phyloP scores from a whole-genome alignment of 2,888 invertebrate species.

The Drosophila sordidula region DNA sequence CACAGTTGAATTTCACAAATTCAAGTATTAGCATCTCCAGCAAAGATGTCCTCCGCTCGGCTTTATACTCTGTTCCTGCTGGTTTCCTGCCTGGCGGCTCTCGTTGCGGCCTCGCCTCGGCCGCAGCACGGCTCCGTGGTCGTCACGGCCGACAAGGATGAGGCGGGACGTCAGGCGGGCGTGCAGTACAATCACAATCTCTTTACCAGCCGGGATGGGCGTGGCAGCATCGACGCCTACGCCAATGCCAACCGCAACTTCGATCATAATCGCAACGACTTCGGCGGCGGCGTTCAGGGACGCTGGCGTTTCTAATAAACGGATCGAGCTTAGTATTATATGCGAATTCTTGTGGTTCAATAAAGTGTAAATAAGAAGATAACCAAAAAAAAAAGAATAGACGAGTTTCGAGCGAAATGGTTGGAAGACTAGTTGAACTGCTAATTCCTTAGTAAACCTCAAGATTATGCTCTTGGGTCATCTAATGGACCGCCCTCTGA shows the following conservation, averaged over 20 bases:
- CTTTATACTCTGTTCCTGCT: constrained; percentile 38
- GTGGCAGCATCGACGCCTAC: constrained; percentile 68
- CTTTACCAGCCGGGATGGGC: constrained; percentile 63
- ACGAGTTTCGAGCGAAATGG: background rate
- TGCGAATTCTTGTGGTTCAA: background rate
- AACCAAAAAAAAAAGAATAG: background rate
- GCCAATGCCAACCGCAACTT: constrained; percentile 69
- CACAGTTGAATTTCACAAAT: constrained; percentile 26
- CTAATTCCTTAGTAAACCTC: background rate
- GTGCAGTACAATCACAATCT: constrained; percentile 74
- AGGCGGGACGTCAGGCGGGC: constrained; percentile 55
- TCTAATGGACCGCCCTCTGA: constrained; percentile 2
- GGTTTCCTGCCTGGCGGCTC: constrained; percentile 31
- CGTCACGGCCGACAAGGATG: constrained; percentile 47
- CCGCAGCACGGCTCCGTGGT: constrained; percentile 49
- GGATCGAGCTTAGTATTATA: background rate
- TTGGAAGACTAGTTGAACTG: background rate
- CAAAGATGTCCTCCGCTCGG: constrained; percentile 50
- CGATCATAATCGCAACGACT: constrained; percentile 62
- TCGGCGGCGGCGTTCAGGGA: constrained; percentile 59
- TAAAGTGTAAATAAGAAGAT: constrained; percentile 15
- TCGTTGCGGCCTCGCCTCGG: constrained; percentile 12
- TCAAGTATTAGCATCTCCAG: constrained; percentile 8
- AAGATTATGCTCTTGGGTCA: constrained; percentile 16
- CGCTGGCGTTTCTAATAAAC: constrained; percentile 51